phyloP scores from a whole-genome alignment of 2,113 vertebrate species.

The Gallinago undulata region DNA sequence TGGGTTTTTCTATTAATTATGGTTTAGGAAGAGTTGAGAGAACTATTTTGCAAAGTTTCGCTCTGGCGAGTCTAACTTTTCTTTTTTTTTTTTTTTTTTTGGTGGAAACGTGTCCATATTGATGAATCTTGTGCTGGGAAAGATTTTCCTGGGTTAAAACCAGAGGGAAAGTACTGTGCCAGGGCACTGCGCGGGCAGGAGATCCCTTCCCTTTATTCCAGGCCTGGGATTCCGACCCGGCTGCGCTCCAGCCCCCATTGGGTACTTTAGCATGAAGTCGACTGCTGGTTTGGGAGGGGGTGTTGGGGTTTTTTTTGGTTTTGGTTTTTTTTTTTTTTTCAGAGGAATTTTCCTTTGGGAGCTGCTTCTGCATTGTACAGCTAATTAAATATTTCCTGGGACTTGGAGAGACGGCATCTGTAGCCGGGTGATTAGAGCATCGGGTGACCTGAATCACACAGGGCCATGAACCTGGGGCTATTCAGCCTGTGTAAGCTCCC shows the following conservation, averaged over 20 bases:
- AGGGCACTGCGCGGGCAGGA: background rate
- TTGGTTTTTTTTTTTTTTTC: background rate
- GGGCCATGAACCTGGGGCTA: constrained; percentile 62
- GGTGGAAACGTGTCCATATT: background rate
- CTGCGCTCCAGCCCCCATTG: background rate
- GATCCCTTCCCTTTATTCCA: constrained; percentile 29
- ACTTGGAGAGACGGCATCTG: constrained; percentile 58
- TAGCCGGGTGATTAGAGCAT: constrained; percentile 58
- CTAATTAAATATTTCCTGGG: constrained; percentile 71
- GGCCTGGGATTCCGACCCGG: background rate
- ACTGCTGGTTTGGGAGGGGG: background rate
- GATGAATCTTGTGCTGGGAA: background rate
- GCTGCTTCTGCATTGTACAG: constrained; percentile 56
- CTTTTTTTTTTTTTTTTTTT: background rate
- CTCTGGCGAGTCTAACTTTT: background rate
- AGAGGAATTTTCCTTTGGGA: constrained; percentile 62
- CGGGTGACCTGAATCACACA: constrained; percentile 64
- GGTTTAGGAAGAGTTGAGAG: background rate
- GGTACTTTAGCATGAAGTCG: background rate
- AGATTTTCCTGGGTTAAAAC: background rate
- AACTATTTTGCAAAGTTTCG: background rate
- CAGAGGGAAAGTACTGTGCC: background rate
- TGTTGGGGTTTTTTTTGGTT: too few species aligned
- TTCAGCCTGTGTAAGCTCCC: constrained; percentile 49
- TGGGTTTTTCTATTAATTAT: background rate